Evolutionary conservation across 2,888 invertebrate species (phyloP).

Genomic region (Celastrina argiolus): DNA sequence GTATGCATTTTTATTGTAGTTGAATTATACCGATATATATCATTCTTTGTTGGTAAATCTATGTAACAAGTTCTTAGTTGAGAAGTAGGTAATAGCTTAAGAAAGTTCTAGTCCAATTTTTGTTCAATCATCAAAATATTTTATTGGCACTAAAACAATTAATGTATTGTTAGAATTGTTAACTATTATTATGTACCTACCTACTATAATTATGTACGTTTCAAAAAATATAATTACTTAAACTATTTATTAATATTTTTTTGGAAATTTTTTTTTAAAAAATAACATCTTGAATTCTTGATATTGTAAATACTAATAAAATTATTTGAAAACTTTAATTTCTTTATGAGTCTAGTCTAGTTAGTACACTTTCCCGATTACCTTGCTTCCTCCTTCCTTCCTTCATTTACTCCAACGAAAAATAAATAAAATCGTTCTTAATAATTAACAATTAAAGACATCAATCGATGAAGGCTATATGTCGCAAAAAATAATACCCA

Average conservation of each 20-base stretch:
- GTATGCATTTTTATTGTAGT: neutral
- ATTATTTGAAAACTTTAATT: neutral
- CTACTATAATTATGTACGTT: neutral
- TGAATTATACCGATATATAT: too few species aligned
- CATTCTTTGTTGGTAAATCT: neutral
- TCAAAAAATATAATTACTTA: neutral
- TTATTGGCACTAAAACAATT: too few species aligned
- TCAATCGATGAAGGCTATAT: too few species aligned
- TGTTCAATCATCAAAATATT: too few species aligned
- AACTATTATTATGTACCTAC: neutral
- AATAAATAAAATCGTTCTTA: neutral
- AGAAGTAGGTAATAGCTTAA: too few species aligned
- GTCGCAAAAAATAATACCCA: too few species aligned
- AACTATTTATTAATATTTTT: neutral
- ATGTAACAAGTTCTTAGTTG: too few species aligned
- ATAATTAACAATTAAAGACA: too few species aligned
- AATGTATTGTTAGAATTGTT: too few species aligned
- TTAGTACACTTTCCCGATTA: neutral
- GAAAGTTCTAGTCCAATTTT: too few species aligned
- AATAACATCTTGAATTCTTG: neutral
- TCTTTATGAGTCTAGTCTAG: neutral
- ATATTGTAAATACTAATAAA: slow-evolving; percentile 6
- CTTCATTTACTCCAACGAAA: too few species aligned
- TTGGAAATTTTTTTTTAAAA: neutral
- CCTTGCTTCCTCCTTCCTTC: neutral